These are phyloP conservation scores for Scelioninae gen. 2 DNA, from an alignment of 2,888 invertebrate genomes.

Conservation along the genomic window DNA sequence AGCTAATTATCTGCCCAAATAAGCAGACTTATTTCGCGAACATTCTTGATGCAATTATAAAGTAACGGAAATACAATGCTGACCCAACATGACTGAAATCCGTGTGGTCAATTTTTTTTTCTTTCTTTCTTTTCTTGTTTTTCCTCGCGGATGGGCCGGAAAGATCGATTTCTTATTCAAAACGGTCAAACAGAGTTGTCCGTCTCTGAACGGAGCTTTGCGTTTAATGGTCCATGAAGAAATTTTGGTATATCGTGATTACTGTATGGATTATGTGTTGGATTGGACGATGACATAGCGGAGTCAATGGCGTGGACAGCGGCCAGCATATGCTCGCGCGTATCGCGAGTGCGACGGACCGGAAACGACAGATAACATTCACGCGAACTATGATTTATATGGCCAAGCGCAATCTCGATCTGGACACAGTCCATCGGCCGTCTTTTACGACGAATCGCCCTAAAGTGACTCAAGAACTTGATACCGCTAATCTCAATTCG, in stretches of 20 bases:
- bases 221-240: constrained; percentile 48
- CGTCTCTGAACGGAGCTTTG: constrained; percentile 15
- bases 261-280: constrained; percentile 60
- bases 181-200: constrained; percentile 34
- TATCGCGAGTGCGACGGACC: constrained; percentile 69
- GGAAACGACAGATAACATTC: constrained; percentile 74
- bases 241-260: constrained; percentile 48
- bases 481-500: constrained; percentile 42
- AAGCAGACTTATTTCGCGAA: background rate
- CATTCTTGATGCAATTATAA: too few relatives aligned
- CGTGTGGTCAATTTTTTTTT: too few relatives aligned
- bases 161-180: constrained; percentile 7
- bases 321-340: constrained; percentile 73
- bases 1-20: constrained; percentile 26
- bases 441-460: constrained; percentile 57
- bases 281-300: constrained; percentile 62
- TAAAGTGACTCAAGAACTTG: constrained; percentile 37
- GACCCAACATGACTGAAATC: too few relatives aligned
- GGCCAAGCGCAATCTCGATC: constrained; percentile 71
- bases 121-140: background rate
- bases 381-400: constrained; percentile 70
- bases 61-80: too few relatives aligned
- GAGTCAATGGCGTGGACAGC: constrained; percentile 76
- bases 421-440: constrained; percentile 68
- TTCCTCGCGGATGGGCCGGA: background rate